A percentile compares a stretch with the other conserved stretches of the same genome.
These are phyloP conservation scores for Dallia pectoralis DNA, from an alignment of 2,797 vertebrate genomes.

Conservation along the genomic window DNA sequence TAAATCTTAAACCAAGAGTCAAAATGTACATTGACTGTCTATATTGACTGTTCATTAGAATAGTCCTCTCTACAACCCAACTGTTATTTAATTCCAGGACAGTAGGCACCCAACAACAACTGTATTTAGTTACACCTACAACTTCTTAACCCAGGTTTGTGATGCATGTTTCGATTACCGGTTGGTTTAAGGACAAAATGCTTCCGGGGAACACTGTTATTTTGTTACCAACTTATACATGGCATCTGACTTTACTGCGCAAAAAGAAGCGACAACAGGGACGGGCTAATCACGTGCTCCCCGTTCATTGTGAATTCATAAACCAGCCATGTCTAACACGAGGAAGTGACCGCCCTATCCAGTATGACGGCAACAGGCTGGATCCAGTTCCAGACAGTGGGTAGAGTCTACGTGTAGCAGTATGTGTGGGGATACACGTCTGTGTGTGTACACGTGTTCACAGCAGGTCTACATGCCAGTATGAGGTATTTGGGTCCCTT, in stretches of 20 bases:
- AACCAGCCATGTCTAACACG: conserved; percentile 26
- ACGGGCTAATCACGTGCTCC: background rate
- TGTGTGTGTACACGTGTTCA: background rate
- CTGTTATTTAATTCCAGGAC: background rate
- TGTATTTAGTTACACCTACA: background rate
- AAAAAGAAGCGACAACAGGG: conserved; percentile 6
- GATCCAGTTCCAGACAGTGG: conserved; percentile 14
- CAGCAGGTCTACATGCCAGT: background rate
- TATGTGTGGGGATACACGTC: background rate
- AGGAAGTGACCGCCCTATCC: conserved; percentile 8
- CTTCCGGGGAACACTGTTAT: background rate
- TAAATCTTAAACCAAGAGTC: conserved; percentile 26
- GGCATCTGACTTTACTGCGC: conserved; percentile 20
- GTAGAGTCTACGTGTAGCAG: background rate
- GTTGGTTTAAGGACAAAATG: background rate
- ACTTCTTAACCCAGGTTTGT: background rate
- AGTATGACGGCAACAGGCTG: conserved; percentile 21
- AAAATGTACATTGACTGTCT: conserved; percentile 10
- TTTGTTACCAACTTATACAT: background rate
- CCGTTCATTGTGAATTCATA: conserved; percentile 10
- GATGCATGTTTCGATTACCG: background rate
- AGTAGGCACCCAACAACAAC: background rate
- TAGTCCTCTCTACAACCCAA: background rate
- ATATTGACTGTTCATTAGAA: background rate
- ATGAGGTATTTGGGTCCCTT: background rate